Evolutionary conservation across 2,888 invertebrate genomes (phyloP).

Genomic region (Caenorhabditis sp.): DNA sequence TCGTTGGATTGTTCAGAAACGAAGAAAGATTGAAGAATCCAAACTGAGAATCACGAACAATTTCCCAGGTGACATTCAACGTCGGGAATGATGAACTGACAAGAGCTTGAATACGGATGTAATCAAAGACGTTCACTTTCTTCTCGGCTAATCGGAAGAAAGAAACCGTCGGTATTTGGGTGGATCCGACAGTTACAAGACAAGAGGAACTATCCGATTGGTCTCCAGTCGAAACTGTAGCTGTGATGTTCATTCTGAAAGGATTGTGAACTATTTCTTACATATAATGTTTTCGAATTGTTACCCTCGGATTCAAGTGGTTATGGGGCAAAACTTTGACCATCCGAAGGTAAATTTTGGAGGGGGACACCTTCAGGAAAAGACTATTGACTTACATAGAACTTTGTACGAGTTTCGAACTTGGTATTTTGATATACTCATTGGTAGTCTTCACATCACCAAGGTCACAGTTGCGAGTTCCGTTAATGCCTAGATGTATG

Average conservation of each 20-base stretch:
- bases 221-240: constrained; percentile 30
- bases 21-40: constrained; percentile 54
- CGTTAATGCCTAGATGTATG: constrained; percentile 19
- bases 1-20: constrained; percentile 29
- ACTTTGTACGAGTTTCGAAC: constrained; percentile 16
- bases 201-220: constrained; percentile 46
- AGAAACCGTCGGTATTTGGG: constrained; percentile 40
- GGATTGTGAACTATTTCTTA: no score
- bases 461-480: constrained; percentile 16
- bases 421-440: constrained; percentile 25
- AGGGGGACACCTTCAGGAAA: no score
- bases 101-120: constrained; percentile 56
- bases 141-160: constrained; percentile 38
- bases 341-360: no score
- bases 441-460: not conserved
- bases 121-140: constrained; percentile 55
- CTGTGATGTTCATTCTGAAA: constrained; percentile 48
- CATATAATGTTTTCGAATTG: no score
- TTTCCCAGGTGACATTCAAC: constrained; percentile 51
- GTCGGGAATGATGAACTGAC: constrained; percentile 26
- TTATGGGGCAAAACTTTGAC: no score
- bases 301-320: no score
- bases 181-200: constrained; percentile 35
- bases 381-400: not conserved
- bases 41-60: constrained; percentile 36